These are phyloP conservation scores for Paedocypris micromegethes DNA, from an alignment of 2,797 vertebrate genomes.

Conservation along the genomic window DNA sequence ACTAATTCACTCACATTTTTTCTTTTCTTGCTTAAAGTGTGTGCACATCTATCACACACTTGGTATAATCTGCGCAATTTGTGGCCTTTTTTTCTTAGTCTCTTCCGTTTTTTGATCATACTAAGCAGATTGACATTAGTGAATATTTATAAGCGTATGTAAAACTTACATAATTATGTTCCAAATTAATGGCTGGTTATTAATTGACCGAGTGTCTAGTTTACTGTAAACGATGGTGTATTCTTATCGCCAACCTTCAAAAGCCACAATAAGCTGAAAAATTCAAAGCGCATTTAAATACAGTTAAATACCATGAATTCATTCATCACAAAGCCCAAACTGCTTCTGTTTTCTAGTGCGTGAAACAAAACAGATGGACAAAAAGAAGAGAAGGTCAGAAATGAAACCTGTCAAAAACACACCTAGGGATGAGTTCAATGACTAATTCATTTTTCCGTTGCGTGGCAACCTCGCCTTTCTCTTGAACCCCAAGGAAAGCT, in stretches of 20 bases:
- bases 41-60: too few relatives aligned
- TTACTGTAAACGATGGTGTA: too few relatives aligned
- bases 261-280: slow-evolving; percentile 23
- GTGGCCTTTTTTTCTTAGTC: too few relatives aligned
- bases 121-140: too few relatives aligned
- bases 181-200: too few relatives aligned
- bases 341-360: slow-evolving; percentile 36
- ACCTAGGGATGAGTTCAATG: slow-evolving; percentile 33
- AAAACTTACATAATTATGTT: too few relatives aligned
- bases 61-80: too few relatives aligned
- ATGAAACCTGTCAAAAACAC: slow-evolving; percentile 35
- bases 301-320: slow-evolving; percentile 38
- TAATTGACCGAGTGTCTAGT: too few relatives aligned
- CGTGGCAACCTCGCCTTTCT: slow-evolving; percentile 33
- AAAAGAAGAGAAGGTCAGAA: slow-evolving; percentile 23
- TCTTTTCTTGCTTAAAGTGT: too few relatives aligned
- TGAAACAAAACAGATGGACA: slow-evolving; percentile 31
- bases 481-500: slow-evolving; percentile 21
- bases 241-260: background rate
- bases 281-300: slow-evolving; percentile 20
- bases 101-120: too few relatives aligned
- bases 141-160: too few relatives aligned
- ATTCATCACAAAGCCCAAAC: slow-evolving; percentile 27
- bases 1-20: too few relatives aligned
- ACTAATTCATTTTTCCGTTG: slow-evolving; percentile 43